Evolutionary conservation across 2,797 vertebrate genomes (phyloP).

Genomic region (Ptychadena robeensis): DNA sequence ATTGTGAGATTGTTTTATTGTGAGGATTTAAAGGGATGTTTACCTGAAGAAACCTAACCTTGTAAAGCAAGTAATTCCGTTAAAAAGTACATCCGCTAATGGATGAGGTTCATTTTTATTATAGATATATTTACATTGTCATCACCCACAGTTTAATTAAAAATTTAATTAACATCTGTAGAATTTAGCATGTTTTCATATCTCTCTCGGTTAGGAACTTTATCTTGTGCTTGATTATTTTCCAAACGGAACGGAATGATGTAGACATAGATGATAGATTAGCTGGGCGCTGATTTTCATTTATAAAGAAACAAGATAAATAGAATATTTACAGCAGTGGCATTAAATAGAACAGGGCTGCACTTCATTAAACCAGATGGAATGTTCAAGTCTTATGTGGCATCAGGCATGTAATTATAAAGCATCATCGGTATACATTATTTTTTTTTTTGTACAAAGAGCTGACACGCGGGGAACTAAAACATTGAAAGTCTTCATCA

Average conservation of each 20-base stretch:
- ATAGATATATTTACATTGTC: conserved; percentile 67
- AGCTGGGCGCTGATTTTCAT: conserved; percentile 9
- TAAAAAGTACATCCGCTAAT: neutral
- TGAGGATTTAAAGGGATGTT: conserved; percentile 65
- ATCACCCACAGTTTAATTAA: conserved; percentile 68
- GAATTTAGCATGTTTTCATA: conserved; percentile 67
- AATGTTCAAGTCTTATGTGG: neutral
- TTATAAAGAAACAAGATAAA: conserved; percentile 40
- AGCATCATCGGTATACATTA: neutral
- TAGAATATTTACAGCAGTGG: conserved; percentile 27
- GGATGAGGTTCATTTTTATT: conserved; percentile 62
- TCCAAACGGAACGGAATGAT: conserved; percentile 9
- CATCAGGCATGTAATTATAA: neutral
- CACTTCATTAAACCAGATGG: neutral
- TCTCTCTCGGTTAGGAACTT: conserved; percentile 65
- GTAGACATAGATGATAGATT: conserved; percentile 46
- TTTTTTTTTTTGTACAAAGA: neutral
- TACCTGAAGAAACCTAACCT: conserved; percentile 53
- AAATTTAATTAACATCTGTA: conserved; percentile 65
- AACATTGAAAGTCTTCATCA: neutral
- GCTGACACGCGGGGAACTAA: neutral
- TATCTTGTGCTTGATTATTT: conserved; percentile 63
- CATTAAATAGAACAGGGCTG: conserved; percentile 19
- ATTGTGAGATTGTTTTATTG: conserved; percentile 59
- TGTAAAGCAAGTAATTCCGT: conserved; percentile 63